A percentile compares a stretch with the other conserved stretches of the same genome.
phyloP scores from a whole-genome alignment of 2,888 invertebrate species.

The Drosophila prolongata region DNA sequence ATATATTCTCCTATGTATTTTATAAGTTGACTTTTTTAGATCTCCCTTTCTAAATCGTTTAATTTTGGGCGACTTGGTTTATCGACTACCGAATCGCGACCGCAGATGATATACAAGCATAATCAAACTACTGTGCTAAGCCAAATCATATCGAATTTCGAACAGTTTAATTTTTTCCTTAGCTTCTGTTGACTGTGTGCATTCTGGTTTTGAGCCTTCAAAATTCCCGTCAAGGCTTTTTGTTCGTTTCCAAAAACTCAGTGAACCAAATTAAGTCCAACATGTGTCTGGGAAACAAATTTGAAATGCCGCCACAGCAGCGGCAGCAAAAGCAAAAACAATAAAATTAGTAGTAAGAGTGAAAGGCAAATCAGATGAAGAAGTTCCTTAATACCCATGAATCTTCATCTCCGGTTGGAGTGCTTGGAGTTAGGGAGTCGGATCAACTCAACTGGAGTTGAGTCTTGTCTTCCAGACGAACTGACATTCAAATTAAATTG shows the following conservation, averaged over 20 bases:
- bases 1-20: no score
- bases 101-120: slow-evolving; percentile 9
- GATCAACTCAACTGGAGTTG: slow-evolving; percentile 41
- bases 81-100: slow-evolving; percentile 18
- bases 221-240: slow-evolving; percentile 2
- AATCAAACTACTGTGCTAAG: slow-evolving; percentile 40
- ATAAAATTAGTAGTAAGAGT: slow-evolving; percentile 45
- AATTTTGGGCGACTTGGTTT: not conserved
- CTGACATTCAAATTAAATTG: slow-evolving; percentile 84
- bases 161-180: slow-evolving; percentile 47
- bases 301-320: slow-evolving; percentile 62
- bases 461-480: slow-evolving; percentile 81
- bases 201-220: slow-evolving; percentile 8
- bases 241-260: slow-evolving; percentile 46
- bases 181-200: slow-evolving; percentile 70
- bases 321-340: slow-evolving; percentile 42
- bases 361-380: slow-evolving; percentile 47
- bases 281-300: slow-evolving; percentile 57
- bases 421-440: slow-evolving; percentile 9
- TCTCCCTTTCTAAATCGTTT: not conserved
- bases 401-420: slow-evolving; percentile 44
- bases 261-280: slow-evolving; percentile 71
- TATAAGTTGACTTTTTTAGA: no score
- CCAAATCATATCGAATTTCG: slow-evolving; percentile 70
- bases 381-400: slow-evolving; percentile 53